Conservation (phyloP, 2,888 invertebrate genomes). For the Unio pictorum region DNA sequence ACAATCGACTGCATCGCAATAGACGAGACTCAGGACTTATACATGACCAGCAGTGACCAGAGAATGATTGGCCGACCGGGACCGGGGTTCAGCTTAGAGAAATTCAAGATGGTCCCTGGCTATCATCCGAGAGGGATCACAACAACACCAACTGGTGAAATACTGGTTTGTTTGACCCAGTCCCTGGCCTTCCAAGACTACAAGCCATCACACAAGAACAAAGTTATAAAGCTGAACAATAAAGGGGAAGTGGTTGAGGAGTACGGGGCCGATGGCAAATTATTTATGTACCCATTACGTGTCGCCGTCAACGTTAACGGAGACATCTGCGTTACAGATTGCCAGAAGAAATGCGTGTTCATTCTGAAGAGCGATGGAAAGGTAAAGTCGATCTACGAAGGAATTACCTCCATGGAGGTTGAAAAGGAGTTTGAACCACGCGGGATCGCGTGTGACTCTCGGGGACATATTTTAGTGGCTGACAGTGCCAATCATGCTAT, state of each 20-base stretch:
- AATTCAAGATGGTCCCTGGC: slow-evolving; percentile 32
- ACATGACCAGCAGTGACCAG: slow-evolving; percentile 42
- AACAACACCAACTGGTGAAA: slow-evolving; percentile 25
- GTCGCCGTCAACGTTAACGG: slow-evolving; percentile 54
- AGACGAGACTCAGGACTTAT: slow-evolving; percentile 27
- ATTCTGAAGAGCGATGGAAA: slow-evolving; percentile 38
- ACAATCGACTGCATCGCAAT: slow-evolving; percentile 39
- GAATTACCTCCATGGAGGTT: slow-evolving; percentile 16
- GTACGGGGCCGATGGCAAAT: slow-evolving; percentile 40
- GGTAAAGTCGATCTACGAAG: slow-evolving; percentile 33
- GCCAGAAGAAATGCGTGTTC: slow-evolving; percentile 35
- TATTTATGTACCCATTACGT: slow-evolving; percentile 43
- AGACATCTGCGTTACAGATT: slow-evolving; percentile 51
- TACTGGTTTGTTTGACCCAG: slow-evolving; percentile 39
- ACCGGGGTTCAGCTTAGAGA: slow-evolving; percentile 32
- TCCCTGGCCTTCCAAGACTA: slow-evolving; percentile 45
- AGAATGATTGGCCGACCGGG: slow-evolving; percentile 34
- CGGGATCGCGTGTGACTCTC: slow-evolving; percentile 36
- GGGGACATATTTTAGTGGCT: slow-evolving; percentile 38
- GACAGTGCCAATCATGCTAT: slow-evolving; percentile 38
- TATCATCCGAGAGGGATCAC: slow-evolving; percentile 39
- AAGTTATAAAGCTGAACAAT: slow-evolving; percentile 26
- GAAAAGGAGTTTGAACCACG: slow-evolving; percentile 36
- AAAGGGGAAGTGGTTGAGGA: slow-evolving; percentile 30
- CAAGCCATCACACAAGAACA: slow-evolving; percentile 40